A percentile compares a stretch with the other conserved stretches of the same genome.
Evolutionary conservation across 2,797 vertebrate genomes (phyloP).

Genomic region (Linurgus olivaceus): DNA sequence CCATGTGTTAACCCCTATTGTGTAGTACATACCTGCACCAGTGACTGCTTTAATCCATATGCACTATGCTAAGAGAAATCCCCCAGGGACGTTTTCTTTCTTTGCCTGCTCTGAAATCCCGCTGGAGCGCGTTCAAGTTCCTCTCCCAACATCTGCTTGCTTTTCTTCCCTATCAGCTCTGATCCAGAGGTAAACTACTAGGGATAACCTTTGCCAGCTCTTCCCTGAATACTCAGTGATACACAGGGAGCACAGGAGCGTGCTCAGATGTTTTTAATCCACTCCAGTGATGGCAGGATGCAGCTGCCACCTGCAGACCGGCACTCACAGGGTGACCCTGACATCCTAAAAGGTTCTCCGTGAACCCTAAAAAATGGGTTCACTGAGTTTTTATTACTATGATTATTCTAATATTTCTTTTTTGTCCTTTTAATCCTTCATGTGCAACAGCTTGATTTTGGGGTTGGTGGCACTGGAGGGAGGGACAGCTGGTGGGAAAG

Average conservation of each 20-base stretch:
- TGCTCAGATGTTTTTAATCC: background rate
- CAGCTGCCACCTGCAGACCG: conserved; percentile 33
- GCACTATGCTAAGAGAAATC: background rate
- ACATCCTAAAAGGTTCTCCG: background rate
- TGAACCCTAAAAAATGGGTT: conserved; percentile 21
- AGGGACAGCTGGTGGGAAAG: background rate
- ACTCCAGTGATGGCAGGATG: background rate
- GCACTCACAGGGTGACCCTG: background rate
- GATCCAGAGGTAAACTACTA: background rate
- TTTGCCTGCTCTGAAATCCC: background rate
- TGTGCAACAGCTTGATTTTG: background rate
- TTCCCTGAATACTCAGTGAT: background rate
- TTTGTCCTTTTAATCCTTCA: background rate
- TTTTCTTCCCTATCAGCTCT: background rate
- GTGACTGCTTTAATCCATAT: background rate
- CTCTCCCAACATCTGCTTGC: background rate
- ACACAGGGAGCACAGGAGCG: background rate
- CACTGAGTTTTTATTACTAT: background rate
- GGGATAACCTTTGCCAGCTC: background rate
- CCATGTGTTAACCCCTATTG: background rate
- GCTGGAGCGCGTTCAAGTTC: rapidly evolving
- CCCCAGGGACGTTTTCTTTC: background rate
- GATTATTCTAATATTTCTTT: background rate
- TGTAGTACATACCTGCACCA: background rate
- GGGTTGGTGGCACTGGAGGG: background rate